phyloP scores from a whole-genome alignment of 2,797 vertebrate genomes.

The Phyllotis vaccarum region DNA sequence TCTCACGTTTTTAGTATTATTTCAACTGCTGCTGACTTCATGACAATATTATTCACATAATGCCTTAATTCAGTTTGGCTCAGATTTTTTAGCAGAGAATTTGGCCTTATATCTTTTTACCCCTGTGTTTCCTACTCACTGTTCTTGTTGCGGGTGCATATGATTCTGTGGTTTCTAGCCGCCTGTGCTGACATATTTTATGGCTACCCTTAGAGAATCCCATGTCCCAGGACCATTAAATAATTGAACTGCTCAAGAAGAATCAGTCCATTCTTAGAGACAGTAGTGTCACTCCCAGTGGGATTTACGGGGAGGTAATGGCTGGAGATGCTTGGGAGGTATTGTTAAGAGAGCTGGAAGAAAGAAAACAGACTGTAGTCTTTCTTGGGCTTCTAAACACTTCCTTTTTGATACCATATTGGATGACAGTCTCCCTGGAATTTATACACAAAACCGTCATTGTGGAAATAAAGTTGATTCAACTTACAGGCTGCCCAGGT shows the following conservation, averaged over 20 bases:
- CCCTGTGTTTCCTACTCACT: not conserved
- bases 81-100: not conserved
- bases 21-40: not conserved
- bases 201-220: slow-evolving; percentile 4
- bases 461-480: slow-evolving; percentile 63
- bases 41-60: slow-evolving; percentile 3
- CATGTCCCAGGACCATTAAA: slow-evolving; percentile 31
- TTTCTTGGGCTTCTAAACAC: slow-evolving; percentile 52
- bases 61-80: not conserved
- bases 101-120: slow-evolving; percentile 23
- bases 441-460: slow-evolving; percentile 49
- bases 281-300: slow-evolving; percentile 27
- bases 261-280: slow-evolving; percentile 18
- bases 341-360: slow-evolving; percentile 62
- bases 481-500: slow-evolving; percentile 98
- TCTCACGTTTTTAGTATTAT: not conserved
- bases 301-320: slow-evolving; percentile 55
- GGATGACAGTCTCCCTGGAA: slow-evolving; percentile 56
- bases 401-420: not conserved
- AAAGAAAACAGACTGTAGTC: not conserved
- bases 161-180: not conserved
- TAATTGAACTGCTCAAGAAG: slow-evolving; percentile 65
- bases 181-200: not conserved
- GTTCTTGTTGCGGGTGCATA: not conserved
- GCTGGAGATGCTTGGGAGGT: slow-evolving; percentile 38